phyloP scores from a whole-genome alignment of 2,888 invertebrate genomes.

The Nowickia ferox region DNA sequence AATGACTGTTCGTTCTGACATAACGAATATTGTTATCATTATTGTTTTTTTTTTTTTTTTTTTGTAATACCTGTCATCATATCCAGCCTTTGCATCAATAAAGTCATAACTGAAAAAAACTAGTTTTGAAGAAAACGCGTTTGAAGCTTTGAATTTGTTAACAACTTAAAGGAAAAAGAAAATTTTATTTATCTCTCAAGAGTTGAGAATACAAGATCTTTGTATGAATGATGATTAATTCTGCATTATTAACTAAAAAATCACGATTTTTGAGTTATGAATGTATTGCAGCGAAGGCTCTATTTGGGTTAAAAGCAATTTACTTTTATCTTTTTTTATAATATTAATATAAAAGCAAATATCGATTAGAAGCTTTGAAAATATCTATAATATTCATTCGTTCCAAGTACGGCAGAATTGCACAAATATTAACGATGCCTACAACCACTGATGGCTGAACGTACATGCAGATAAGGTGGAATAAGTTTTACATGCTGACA shows the following conservation, averaged over 20 bases:
- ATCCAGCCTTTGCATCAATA: not conserved
- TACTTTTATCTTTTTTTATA: not conserved
- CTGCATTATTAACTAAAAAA: too few relatives aligned
- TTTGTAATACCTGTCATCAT: not conserved
- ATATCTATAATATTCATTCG: conserved; percentile 12
- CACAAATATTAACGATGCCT: not conserved
- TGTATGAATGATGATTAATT: too few relatives aligned
- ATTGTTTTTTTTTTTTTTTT: not conserved
- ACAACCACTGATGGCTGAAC: not conserved
- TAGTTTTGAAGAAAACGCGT: too few relatives aligned
- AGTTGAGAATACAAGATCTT: too few relatives aligned
- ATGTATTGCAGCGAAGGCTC: too few relatives aligned
- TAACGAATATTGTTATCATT: not conserved
- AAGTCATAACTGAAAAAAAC: too few relatives aligned
- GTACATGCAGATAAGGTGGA: conserved; percentile 13
- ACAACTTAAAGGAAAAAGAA: too few relatives aligned
- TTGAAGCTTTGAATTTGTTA: too few relatives aligned
- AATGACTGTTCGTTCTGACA: not conserved
- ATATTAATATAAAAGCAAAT: conserved; percentile 2
- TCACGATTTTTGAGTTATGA: too few relatives aligned
- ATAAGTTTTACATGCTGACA: conserved; percentile 28
- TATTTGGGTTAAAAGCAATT: conserved; percentile 36
- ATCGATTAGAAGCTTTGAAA: conserved; percentile 52
- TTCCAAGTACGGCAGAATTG: not conserved
- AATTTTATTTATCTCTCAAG: too few relatives aligned